phyloP scores from a whole-genome alignment of 2,797 vertebrate species.

The Falco biarmicus region DNA sequence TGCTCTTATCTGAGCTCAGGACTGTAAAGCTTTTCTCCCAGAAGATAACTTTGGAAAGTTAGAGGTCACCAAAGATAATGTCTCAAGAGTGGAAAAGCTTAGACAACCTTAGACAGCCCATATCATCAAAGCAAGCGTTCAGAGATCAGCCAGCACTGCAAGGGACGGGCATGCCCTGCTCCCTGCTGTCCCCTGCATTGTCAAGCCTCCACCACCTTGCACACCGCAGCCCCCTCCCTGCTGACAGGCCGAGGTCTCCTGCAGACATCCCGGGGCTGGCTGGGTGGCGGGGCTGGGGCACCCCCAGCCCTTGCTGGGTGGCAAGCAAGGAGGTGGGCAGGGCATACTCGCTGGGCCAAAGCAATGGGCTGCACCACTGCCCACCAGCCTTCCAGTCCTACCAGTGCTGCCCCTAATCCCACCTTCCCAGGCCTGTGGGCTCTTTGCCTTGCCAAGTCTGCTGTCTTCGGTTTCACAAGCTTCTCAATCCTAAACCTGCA shows the following conservation, averaged over 20 bases:
- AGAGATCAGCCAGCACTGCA: background rate
- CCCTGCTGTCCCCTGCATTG: background rate
- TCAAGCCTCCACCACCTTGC: fast-evolving
- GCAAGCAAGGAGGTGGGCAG: background rate
- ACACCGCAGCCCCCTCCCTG: background rate
- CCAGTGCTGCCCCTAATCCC: fast-evolving
- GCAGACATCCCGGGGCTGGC: fast-evolving
- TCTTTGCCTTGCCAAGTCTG: fast-evolving
- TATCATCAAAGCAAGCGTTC: background rate
- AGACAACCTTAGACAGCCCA: background rate
- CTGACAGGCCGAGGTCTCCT: background rate
- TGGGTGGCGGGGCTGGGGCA: background rate
- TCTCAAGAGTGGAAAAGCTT: background rate
- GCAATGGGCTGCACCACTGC: fast-evolving
- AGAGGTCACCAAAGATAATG: background rate
- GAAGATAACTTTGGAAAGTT: background rate
- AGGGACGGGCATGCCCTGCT: background rate
- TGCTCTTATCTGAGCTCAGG: background rate
- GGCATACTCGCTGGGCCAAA: background rate
- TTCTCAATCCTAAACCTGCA: background rate
- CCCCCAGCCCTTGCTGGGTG: background rate
- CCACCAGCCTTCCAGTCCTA: background rate
- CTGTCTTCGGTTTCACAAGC: background rate
- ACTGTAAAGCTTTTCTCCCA: background rate
- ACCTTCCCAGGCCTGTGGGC: background rate